Conservation (phyloP, 2,113 vertebrate genomes). For the Tupaia tana region DNA sequence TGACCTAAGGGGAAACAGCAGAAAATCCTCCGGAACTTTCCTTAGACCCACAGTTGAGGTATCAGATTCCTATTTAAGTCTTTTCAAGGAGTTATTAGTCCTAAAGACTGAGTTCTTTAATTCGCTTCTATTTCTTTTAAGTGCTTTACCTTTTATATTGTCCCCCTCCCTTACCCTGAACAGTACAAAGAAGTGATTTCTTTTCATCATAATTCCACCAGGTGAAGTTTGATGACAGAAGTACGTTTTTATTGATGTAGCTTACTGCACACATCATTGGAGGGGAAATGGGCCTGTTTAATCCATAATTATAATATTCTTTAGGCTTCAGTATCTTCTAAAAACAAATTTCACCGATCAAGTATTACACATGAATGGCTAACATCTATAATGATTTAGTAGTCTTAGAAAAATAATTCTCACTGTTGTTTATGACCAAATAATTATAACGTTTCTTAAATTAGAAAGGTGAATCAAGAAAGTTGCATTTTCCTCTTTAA, state of each 20-base stretch:
- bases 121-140: not conserved
- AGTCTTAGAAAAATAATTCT: not conserved
- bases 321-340: not conserved
- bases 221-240: not conserved
- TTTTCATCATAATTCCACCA: not conserved
- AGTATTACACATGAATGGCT: not conserved
- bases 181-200: not conserved
- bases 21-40: not conserved
- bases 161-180: not conserved
- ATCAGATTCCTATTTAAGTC: not conserved
- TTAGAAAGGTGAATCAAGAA: constrained; percentile 64
- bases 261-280: not conserved
- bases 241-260: not conserved
- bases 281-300: not conserved
- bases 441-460: constrained; percentile 61
- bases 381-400: not conserved
- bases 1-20: not conserved
- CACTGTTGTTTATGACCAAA: not conserved
- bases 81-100: not conserved
- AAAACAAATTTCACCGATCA: constrained; percentile 42
- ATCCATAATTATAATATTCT: not conserved
- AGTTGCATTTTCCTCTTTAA: not conserved
- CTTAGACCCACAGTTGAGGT: too few species aligned
- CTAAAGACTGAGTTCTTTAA: not conserved
- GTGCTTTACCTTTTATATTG: not conserved